Evolutionary conservation across 2,888 invertebrate genomes (phyloP).

Genomic region (Pseudococcus viburni): DNA sequence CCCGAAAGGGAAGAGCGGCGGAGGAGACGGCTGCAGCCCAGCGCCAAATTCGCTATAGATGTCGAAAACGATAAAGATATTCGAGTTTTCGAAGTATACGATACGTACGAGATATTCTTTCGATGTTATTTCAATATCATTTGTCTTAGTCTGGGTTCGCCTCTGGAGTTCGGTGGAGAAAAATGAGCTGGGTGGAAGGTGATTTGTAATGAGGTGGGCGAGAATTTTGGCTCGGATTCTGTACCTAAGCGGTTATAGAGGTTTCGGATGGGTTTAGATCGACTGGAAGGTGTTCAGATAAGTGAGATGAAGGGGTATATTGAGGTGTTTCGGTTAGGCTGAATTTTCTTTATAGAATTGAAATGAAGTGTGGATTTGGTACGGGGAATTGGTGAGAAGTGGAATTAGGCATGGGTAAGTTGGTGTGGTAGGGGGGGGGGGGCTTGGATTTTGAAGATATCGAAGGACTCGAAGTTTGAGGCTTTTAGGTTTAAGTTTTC

Average conservation of each 20-base stretch:
- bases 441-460: no score
- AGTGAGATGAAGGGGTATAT: no score
- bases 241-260: background rate
- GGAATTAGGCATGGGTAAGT: no score
- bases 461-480: no score
- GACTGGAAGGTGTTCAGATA: background rate
- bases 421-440: no score
- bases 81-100: conserved; percentile 50
- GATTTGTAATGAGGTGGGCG: background rate
- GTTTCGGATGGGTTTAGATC: background rate
- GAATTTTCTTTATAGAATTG: no score
- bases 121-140: conserved; percentile 61
- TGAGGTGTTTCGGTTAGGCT: no score
- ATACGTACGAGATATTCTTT: background rate
- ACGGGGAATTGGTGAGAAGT: no score
- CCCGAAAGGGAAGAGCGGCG: background rate
- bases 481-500: no score
- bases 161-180: background rate
- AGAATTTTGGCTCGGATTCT: background rate
- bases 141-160: conserved; percentile 39
- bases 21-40: background rate
- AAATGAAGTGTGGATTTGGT: no score
- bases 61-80: conserved; percentile 63
- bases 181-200: background rate
- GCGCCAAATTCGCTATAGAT: conserved; percentile 54